Evolutionary conservation across 2,888 invertebrate genomes (phyloP), one percentile per base, ranked within the genome.

Genomic region (Arctia plantaginis): DNA sequence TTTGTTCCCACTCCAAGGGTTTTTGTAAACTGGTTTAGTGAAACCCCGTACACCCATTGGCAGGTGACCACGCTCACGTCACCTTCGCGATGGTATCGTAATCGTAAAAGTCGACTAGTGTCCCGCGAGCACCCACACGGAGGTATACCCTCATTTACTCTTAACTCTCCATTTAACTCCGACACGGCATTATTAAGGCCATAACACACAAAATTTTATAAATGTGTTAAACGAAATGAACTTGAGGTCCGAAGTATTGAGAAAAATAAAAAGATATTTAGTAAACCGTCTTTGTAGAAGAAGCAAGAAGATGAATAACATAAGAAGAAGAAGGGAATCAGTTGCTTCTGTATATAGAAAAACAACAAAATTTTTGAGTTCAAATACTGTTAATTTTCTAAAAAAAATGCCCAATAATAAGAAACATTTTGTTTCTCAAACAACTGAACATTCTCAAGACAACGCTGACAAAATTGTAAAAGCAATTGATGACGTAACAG

Each of bases 311-410:
- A 76, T 78, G 55, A 89, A 90, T 78, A 85, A 82, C 35, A 90
- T 94, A 85, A 91, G 90, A 85, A 87, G 89, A 27, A 89, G 95
- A 78, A 88, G 93, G 67, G 94, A 95, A 80, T 95, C 95, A 0
- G 93, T 95, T 7, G 93, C 94, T 7, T 91, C 93, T 2, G 95
- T 93, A 3, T 95, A 92, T 69, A 92, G 90, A 72, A 94, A 92
- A 85, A 95, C 95, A n/a, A 94, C 95, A 0, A 95, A 93, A 82
- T 95, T 95, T 73, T 72, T 95, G 3, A 86, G 93, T 13, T 83
- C 90, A 0, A 95, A 95, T 75, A 95, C 94, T 0, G 88, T 91
- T 0, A 92, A 90, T 77, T 87, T 95, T 64, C 82, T 95, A 2
- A 95, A 93, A 77, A 95, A 90, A 81, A 90, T 91, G 79, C 90